These are phyloP conservation scores for Lerista edwardsae DNA, from an alignment of 2,797 vertebrate species.

Conservation along the genomic window DNA sequence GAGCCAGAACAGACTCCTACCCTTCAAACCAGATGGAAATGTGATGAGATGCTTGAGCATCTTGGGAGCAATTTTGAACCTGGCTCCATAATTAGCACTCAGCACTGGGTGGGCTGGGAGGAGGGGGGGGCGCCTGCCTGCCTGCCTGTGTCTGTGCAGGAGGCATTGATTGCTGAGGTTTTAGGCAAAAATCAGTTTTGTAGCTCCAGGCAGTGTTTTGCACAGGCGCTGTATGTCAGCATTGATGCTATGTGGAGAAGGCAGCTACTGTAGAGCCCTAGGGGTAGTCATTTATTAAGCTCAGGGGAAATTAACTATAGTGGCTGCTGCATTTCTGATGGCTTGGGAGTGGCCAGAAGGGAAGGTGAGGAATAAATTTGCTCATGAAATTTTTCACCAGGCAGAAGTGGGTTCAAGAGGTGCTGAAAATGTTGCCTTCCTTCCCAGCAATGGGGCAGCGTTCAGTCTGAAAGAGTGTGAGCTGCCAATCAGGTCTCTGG, in stretches of 20 bases:
- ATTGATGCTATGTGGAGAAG: conserved; percentile 8
- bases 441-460: background rate
- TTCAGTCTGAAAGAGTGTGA: background rate
- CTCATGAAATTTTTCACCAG: conserved; percentile 21
- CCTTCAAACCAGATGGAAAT: conserved; percentile 10
- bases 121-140: too few relatives aligned
- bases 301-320: conserved; percentile 38
- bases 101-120: conserved; percentile 3
- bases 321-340: conserved; percentile 26
- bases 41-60: background rate
- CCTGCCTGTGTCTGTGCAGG: background rate
- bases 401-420: background rate
- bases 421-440: background rate
- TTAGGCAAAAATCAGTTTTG: conserved; percentile 26
- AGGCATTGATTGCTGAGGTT: conserved; percentile 13
- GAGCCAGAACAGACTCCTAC: conserved; percentile 12
- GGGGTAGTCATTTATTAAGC: conserved; percentile 37
- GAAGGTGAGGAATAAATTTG: conserved; percentile 16
- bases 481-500: background rate
- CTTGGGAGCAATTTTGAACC: conserved; percentile 36
- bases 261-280: conserved; percentile 18
- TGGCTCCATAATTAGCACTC: conserved; percentile 41
- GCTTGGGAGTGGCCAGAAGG: background rate
- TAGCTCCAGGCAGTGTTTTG: conserved; percentile 40
- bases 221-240: conserved; percentile 11